Evolutionary conservation across 2,797 vertebrate genomes (phyloP).

Genomic region (Mustela erminea): DNA sequence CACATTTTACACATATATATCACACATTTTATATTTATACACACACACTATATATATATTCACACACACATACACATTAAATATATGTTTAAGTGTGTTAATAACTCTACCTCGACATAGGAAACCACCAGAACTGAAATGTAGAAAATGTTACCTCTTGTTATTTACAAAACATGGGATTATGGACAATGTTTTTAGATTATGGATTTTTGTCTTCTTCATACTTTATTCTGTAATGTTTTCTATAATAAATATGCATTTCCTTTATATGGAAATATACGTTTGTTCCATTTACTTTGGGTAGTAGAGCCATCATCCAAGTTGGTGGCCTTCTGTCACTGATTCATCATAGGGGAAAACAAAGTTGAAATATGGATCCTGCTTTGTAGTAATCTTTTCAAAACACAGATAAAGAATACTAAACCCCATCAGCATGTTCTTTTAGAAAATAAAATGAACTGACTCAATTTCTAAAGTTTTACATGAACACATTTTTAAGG

Average conservation of each 20-base stretch:
- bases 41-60: background rate
- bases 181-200: background rate
- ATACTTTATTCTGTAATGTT: background rate
- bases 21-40: background rate
- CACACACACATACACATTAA: background rate
- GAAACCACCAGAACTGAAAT: background rate
- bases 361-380: background rate
- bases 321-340: background rate
- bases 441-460: slow-evolving; percentile 6
- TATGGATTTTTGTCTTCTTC: background rate
- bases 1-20: no score
- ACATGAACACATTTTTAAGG: background rate
- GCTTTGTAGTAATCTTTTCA: background rate
- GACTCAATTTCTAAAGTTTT: background rate
- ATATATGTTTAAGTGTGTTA: background rate
- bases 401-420: slow-evolving; percentile 19
- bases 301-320: background rate
- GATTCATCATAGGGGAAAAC: background rate
- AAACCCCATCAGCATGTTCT: background rate
- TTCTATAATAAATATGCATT: background rate
- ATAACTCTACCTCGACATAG: background rate
- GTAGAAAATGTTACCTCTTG: background rate
- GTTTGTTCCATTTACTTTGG: slow-evolving; percentile 24
- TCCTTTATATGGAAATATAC: background rate
- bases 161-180: background rate